Evolutionary conservation across 2,113 vertebrate species (phyloP).

Genomic region (Sarotherodon lohbergeri): DNA sequence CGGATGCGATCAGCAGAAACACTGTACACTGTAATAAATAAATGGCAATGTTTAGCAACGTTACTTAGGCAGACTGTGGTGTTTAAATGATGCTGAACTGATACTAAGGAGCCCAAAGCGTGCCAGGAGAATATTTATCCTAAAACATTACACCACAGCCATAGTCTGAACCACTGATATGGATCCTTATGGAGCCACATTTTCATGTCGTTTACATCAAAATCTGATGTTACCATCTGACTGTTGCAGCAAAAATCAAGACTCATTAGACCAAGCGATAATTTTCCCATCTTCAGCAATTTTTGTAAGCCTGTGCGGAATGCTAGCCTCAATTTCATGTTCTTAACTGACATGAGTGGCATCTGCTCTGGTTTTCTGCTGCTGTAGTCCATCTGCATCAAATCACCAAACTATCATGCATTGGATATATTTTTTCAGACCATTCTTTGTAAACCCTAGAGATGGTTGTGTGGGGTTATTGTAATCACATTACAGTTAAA

Average conservation of each 20-base stretch:
- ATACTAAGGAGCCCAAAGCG: background rate
- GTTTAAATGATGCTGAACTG: background rate
- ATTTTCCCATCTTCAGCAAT: background rate
- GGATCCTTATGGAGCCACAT: background rate
- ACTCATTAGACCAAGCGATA: background rate
- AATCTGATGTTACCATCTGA: background rate
- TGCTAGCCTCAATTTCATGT: background rate
- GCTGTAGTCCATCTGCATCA: background rate
- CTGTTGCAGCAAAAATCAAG: background rate
- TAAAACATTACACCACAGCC: background rate
- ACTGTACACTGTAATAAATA: background rate
- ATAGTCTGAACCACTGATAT: background rate
- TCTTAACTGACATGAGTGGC: background rate
- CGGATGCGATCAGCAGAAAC: background rate
- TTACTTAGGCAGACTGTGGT: background rate
- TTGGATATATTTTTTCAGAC: no score
- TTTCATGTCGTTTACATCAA: background rate
- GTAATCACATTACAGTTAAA: no score
- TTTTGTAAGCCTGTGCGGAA: background rate
- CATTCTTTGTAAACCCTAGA: no score
- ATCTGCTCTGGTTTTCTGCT: background rate
- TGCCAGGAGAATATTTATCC: background rate
- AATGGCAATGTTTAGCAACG: background rate
- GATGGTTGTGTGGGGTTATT: no score
- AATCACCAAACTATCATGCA: background rate